Base-by-base conservation (phyloP, 2,113 vertebrate genomes). In the Oostethus manadensis region DNA sequence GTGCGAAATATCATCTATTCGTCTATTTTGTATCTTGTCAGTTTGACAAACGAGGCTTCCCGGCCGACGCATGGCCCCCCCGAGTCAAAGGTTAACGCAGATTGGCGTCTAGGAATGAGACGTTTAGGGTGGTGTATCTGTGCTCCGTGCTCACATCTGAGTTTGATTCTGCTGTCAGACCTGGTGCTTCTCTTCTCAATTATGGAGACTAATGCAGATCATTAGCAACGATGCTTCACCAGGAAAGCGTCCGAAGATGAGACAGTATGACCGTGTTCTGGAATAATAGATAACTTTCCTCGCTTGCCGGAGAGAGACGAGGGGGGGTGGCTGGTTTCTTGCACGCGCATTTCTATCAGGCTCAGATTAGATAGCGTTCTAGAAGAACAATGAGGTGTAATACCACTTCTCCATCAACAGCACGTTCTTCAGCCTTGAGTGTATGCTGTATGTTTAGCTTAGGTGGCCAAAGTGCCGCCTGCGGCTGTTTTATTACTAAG, bases 161-260 rank as follows among this genome's bases (percentile, higher is more conserved):
- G 21, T 74, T 59, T 65, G 66, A 80, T 83, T 79, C 33, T 0
- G 16, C 46, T 65, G 68, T 79, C 65, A 65, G 62, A 72, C 68
- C 22, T 79, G 58, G 18, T 17, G 68, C 26, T 60, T 62, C 66
- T 43, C 43, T 51, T 56, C 58, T 45, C 60, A 64, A 65, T 76
- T 68, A 64, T 21, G n/a, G 56, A 76, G 66, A 76, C 59, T 56
- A 64, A 76, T 74, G 74, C 63, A 64, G 63, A 62, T 77, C 77
- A 85, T 79, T 73, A 56, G 62, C 67, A 69, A 56, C 79, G 64
- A 69, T 58, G 66, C 61, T 66, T 58, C 53, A 50, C 18, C 26
- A 51, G 47, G 68, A 58, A 78, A 80, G 81, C 51, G 60, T 53
- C 71, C 17, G 38, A 45, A 72, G 75, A 85, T 75, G 48, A 71